Conservation (phyloP, 2,888 invertebrate species). For the Lycaena phlaeas region DNA sequence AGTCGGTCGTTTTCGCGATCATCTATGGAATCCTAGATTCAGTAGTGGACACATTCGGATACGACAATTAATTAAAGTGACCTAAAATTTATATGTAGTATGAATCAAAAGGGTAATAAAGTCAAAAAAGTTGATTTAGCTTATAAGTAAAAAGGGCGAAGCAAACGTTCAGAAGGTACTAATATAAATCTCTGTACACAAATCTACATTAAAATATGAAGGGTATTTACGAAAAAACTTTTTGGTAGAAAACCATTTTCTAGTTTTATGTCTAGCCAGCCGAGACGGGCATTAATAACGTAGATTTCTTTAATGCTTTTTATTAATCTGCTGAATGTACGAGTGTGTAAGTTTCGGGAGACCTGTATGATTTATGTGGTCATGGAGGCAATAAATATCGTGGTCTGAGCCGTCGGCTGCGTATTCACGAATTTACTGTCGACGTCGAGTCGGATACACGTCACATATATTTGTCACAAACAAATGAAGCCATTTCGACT, state of each 20-base stretch:
- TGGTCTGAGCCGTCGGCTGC: not conserved
- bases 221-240: no score
- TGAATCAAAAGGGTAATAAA: no score
- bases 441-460: not conserved
- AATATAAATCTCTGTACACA: no score
- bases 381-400: not conserved
- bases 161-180: no score
- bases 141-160: no score
- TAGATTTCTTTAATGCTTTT: not conserved
- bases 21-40: no score
- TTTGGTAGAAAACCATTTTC: not conserved
- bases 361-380: not conserved
- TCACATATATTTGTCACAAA: not conserved
- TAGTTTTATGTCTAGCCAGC: not conserved
- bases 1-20: no score
- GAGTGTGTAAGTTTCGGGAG: not conserved
- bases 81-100: no score
- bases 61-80: no score
- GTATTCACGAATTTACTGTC: not conserved
- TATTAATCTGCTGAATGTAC: not conserved
- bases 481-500: not conserved
- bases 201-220: no score
- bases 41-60: no score
- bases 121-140: no score
- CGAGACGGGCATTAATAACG: not conserved